These are phyloP conservation scores for Casuarius casuarius DNA, from an alignment of 2,113 vertebrate species.

Conservation along the genomic window DNA sequence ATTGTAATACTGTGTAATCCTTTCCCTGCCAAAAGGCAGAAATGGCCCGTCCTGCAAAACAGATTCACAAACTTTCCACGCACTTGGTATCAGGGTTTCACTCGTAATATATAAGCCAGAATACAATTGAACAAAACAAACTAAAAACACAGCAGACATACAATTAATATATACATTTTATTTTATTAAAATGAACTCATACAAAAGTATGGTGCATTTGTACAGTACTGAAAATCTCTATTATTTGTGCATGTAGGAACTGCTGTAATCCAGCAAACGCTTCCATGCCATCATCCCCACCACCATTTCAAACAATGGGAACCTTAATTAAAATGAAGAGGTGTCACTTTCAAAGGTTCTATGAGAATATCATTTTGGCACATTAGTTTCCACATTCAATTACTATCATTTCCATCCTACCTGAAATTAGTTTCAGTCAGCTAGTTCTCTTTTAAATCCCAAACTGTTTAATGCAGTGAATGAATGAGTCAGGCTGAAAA, in stretches of 20 bases:
- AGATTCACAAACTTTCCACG: background rate
- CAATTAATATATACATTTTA: background rate
- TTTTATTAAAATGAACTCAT: background rate
- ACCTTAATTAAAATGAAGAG: background rate
- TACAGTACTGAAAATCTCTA: background rate
- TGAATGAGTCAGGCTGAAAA: background rate
- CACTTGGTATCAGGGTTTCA: background rate
- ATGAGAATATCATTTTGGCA: background rate
- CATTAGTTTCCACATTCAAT: background rate
- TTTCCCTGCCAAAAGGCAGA: slow-evolving; percentile 27
- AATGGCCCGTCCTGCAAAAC: slow-evolving; percentile 16
- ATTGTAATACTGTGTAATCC: slow-evolving; percentile 15
- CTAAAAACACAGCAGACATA: background rate
- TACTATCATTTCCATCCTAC: background rate
- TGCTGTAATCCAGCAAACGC: background rate
- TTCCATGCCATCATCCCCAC: background rate
- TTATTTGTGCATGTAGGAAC: background rate
- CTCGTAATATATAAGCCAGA: background rate
- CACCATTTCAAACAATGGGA: background rate
- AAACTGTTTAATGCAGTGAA: background rate
- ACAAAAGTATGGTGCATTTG: background rate
- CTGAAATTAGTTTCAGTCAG: background rate
- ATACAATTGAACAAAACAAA: background rate
- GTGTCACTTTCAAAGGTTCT: background rate
- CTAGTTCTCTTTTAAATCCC: background rate